Evolutionary conservation across 2,888 invertebrate species (phyloP), one percentile per base, ranked within the genome.

Genomic region (Oxystoma pomonae): DNA sequence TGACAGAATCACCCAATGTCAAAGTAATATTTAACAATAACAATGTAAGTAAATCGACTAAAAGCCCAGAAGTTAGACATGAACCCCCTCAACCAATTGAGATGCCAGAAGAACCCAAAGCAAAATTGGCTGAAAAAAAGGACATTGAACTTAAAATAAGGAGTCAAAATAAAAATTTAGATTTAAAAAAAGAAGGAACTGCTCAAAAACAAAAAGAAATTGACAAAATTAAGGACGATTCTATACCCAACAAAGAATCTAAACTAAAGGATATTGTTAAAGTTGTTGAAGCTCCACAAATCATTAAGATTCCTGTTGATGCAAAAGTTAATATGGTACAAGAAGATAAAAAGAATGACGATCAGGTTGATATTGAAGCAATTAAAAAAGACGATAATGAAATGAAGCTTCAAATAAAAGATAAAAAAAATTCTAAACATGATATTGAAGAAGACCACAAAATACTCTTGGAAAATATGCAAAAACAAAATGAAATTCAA

Each of bases 401-500:
- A 74, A 71, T 82, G 55, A 78, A 79, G 21, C 80, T 81, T 20
- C 74, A 76, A 67, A 75, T 75, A 20, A 79, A 80, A 55, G 74
- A 72, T 49, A 70, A 74, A 17, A 74, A 73, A 56, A 75, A 35
- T 7, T 12, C 58, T 16, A 58, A 66, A 17, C n/a, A 62, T 52
- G 62, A 78, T 51, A 68, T 73, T 2, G 74, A 76, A 65, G 71
- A 76, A 7, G 72, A 69, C 1, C 78, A 81, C 61, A 78, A 80
- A 65, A 81, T 84, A 69, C 75, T 89, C 9, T 81, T 87, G 35
- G 85, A 87, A 75, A 86, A 87, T 17, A 81, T 90, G 18, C 86
- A 89, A 76, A 85, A 87, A 73, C 87, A 90, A 68, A 86, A 87
- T 63, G 83, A 86, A 74, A 87, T 88, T 73, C 88, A 89, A 72